These are phyloP conservation scores for Sebastes oblongus DNA, from an alignment of 2,797 vertebrate genomes.

Conservation along the genomic window DNA sequence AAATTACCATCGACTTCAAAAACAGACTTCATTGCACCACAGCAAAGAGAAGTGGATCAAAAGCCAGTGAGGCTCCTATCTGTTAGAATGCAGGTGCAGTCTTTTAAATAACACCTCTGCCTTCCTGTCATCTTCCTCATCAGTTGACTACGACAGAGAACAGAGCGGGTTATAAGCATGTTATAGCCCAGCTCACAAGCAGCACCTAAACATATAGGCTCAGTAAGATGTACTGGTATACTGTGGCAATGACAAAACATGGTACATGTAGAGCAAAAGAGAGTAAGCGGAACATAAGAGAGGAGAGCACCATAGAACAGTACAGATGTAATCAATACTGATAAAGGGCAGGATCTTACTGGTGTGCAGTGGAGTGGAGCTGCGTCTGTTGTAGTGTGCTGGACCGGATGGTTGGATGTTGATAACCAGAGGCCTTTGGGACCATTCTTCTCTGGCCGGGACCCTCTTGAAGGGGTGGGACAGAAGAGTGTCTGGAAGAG, in stretches of 20 bases:
- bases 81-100: neutral
- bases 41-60: neutral
- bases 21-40: neutral
- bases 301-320: neutral
- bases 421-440: constrained; percentile 75
- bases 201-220: neutral
- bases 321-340: neutral
- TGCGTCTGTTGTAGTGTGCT: constrained; percentile 32
- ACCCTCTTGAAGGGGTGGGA: constrained; percentile 78
- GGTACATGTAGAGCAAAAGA: neutral
- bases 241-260: neutral
- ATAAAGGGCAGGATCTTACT: constrained; percentile 61
- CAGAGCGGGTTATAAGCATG: neutral
- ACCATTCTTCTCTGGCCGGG: constrained; percentile 80
- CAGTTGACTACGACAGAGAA: neutral
- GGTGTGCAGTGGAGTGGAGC: constrained; percentile 54
- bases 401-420: constrained; percentile 47
- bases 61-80: neutral
- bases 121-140: neutral
- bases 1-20: constrained; percentile 1
- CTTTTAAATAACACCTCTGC: neutral
- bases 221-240: neutral
- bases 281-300: neutral
- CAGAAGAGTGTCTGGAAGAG: constrained; percentile 72
- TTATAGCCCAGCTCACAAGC: too few species aligned